Evolutionary conservation across 2,797 vertebrate species (phyloP).

Genomic region (Anomalospiza imberbis): DNA sequence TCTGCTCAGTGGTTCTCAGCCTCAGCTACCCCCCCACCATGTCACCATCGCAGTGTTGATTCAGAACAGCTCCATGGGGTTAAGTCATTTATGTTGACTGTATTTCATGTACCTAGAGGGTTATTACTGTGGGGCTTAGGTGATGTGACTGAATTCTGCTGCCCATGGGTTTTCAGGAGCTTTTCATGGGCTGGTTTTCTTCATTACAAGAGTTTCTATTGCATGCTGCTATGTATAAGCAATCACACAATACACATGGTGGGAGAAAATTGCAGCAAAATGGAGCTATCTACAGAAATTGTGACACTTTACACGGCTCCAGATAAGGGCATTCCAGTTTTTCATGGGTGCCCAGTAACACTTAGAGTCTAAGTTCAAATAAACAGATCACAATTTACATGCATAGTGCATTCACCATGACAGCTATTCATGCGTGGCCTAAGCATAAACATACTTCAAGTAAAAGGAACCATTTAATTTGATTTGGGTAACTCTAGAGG

Average conservation of each 20-base stretch:
- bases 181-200: background rate
- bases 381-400: background rate
- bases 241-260: background rate
- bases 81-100: background rate
- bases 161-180: background rate
- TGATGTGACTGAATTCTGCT: background rate
- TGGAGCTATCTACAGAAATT: background rate
- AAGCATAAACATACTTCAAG: background rate
- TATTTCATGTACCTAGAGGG: background rate
- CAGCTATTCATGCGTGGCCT: background rate
- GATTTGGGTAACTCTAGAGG: background rate
- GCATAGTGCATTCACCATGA: background rate
- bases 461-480: constrained; percentile 21
- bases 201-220: background rate
- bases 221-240: background rate
- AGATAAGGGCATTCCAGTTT: background rate
- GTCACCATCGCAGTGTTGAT: background rate
- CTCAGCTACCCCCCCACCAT: background rate
- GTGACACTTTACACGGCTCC: background rate
- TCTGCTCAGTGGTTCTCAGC: background rate
- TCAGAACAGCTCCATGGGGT: background rate
- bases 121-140: background rate
- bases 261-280: background rate
- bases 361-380: background rate
- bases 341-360: background rate